Base-by-base conservation (phyloP, 2,888 invertebrate species). In the Athalia cordata region DNA sequence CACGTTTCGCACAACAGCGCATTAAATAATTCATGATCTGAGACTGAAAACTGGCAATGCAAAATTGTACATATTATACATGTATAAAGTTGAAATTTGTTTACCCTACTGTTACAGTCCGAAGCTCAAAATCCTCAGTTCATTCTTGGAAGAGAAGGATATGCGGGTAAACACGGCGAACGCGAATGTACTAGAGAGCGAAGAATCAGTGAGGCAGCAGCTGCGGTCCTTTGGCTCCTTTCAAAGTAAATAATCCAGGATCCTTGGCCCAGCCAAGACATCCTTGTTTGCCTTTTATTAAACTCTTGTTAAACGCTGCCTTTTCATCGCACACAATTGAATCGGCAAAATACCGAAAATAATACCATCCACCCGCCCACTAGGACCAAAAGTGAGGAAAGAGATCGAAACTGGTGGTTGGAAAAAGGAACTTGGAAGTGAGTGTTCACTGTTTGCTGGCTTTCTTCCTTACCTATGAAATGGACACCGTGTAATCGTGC, bases 211-310 rank as follows among this genome's bases (percentile, higher is more conserved):
- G 85, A 83, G 82, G 55, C 47, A 82, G 78, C 87, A 87, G 86
- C 86, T 87, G 86, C 80, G 84, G 82, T 84, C 83, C 81, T 80
- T 83, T 80, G 70, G 77, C 64, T 74, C 77, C 55, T 67, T 80
- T 77, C 81, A 82, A 82, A 81, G 82, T 80, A 79, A 82, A 81
- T 84, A 84, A 84, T 84, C 83, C 83, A 77, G 68, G 70, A 65
- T 70, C 74, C 65, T 79, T 61, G 45, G 74, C 75, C 79, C 64
- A 81, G 79, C 78, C 78, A 80, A 78, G 81, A 79, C 78, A 79
- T 75, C 79, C 83, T 86, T 88, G 89, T 88, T 90, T 89, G 89
- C 89, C 89, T 90, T 89, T 90, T 89, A 90, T 90, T 89, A 90
- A 89, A 89, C 87, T 86, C 89, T 89, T 89, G 89, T 90, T 90